Percentiles rank a stretch among this genome's conserved stretches.
Evolutionary conservation across 1,140 invertebrate species (phyloP).

Genomic region (Aphaenogaster rudis): DNA sequence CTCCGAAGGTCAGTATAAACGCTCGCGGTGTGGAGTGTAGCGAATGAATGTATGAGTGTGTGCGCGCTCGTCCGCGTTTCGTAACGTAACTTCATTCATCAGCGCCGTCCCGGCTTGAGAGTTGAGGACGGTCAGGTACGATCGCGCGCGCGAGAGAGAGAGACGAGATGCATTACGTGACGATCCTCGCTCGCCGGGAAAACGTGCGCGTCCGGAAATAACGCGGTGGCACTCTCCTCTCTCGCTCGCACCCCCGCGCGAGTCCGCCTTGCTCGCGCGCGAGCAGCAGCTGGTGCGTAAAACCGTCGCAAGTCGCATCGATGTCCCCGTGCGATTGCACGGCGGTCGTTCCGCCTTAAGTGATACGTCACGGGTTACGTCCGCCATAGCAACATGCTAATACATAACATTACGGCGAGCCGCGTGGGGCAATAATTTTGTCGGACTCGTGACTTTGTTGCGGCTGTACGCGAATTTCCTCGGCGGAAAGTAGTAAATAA

Average conservation of each 20-base stretch:
- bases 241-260: background rate
- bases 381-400: slow-evolving; percentile 63
- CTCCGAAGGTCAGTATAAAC: slow-evolving; percentile 46
- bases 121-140: slow-evolving; percentile 63
- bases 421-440: slow-evolving; percentile 69
- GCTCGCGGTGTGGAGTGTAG: slow-evolving; percentile 26
- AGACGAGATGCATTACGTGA: slow-evolving; percentile 39
- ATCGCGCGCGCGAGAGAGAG: background rate
- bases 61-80: slow-evolving; percentile 40
- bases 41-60: background rate
- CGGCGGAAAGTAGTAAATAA: slow-evolving; percentile 60
- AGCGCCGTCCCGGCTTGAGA: slow-evolving; percentile 51
- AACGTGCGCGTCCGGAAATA: slow-evolving; percentile 55
- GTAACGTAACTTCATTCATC: slow-evolving; percentile 65
- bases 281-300: slow-evolving; percentile 27
- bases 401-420: slow-evolving; percentile 64
- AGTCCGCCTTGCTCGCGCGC: slow-evolving; percentile 13
- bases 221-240: slow-evolving; percentile 17
- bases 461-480: slow-evolving; percentile 30
- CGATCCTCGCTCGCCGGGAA: slow-evolving; percentile 48
- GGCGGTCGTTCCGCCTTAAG: slow-evolving; percentile 63
- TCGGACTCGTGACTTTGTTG: slow-evolving; percentile 38
- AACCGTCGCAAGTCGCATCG: slow-evolving; percentile 58
- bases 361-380: slow-evolving; percentile 62
- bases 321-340: slow-evolving; percentile 68